These are phyloP conservation scores for Adrianichthys oophorus DNA, from an alignment of 2,797 vertebrate species.

Conservation along the genomic window DNA sequence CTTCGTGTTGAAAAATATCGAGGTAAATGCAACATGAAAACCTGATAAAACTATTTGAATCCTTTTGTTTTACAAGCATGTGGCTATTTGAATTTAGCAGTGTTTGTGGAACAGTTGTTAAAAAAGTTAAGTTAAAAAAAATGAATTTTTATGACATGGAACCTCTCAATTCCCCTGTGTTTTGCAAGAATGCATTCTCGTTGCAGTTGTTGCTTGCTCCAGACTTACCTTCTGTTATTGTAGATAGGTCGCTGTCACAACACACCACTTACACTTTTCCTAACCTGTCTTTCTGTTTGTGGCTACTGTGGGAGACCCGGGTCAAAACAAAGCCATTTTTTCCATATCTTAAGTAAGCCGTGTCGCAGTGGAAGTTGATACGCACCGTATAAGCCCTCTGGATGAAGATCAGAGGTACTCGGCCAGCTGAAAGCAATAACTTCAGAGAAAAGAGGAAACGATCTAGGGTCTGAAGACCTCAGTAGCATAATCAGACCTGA, in stretches of 20 bases:
- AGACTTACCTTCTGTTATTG: neutral
- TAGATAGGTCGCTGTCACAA: neutral
- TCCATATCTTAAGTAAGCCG: constrained; percentile 40
- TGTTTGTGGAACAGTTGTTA: too few relatives aligned
- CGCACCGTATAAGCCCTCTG: constrained; percentile 21
- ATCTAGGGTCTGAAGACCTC: constrained; percentile 30
- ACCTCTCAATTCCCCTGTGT: too few relatives aligned
- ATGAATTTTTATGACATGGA: too few relatives aligned
- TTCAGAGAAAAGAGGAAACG: constrained; percentile 34
- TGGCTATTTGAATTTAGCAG: too few relatives aligned
- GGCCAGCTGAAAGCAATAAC: constrained; percentile 53
- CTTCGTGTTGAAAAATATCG: neutral
- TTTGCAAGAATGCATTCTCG: too few relatives aligned
- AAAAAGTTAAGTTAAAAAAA: too few relatives aligned
- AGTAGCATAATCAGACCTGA: constrained; percentile 42
- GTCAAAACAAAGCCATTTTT: constrained; percentile 43
- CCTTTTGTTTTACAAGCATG: too few relatives aligned
- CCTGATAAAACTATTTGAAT: too few relatives aligned
- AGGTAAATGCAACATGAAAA: too few relatives aligned
- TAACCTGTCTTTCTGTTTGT: constrained; percentile 23
- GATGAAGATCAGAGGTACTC: constrained; percentile 32
- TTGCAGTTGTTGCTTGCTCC: neutral
- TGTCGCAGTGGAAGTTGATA: constrained; percentile 36
- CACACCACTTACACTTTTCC: constrained; percentile 26
- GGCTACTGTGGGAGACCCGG: constrained; percentile 22